These are phyloP conservation scores for Hypena proboscidalis DNA, from an alignment of 2,888 invertebrate genomes.

Conservation along the genomic window DNA sequence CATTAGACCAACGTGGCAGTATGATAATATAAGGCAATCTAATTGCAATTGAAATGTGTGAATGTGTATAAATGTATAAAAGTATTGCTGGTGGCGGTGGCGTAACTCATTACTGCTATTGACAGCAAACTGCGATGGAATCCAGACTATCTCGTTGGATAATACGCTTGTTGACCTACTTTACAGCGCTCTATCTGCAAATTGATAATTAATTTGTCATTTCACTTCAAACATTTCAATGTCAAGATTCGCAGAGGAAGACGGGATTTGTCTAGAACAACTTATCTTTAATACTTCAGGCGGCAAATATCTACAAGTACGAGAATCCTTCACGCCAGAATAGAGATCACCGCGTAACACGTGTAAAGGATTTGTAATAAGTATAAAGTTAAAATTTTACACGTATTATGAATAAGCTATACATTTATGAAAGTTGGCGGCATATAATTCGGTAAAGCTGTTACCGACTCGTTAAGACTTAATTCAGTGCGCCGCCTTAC, in stretches of 20 bases:
- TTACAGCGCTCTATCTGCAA: slow-evolving; percentile 40
- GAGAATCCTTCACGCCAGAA: no score
- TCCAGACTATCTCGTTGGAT: slow-evolving; percentile 45
- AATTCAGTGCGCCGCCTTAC: slow-evolving; percentile 34
- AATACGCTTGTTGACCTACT: slow-evolving; percentile 53
- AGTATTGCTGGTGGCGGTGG: slow-evolving; percentile 24
- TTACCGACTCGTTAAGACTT: slow-evolving; percentile 35
- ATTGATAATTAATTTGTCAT: slow-evolving; percentile 49
- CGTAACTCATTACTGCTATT: slow-evolving; percentile 45
- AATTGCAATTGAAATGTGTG: slow-evolving; percentile 18
- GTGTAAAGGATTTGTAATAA: slow-evolving; percentile 17
- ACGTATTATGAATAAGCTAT: no score
- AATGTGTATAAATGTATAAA: slow-evolving; percentile 23
- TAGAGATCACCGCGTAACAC: no score
- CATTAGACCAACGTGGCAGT: no score
- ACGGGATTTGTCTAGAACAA: slow-evolving; percentile 13
- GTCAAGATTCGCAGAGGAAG: slow-evolving; percentile 28
- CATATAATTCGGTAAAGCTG: slow-evolving; percentile 14
- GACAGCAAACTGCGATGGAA: slow-evolving; percentile 46
- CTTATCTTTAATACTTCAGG: no score
- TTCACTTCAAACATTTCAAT: slow-evolving; percentile 32
- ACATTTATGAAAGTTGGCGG: no score
- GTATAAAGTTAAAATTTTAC: no score
- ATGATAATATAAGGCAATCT: no score
- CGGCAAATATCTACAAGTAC: no score